Percentiles rank a stretch among this genome's conserved stretches.
Conservation (phyloP, 2,113 vertebrate species). For the Anguilla rostrata region DNA sequence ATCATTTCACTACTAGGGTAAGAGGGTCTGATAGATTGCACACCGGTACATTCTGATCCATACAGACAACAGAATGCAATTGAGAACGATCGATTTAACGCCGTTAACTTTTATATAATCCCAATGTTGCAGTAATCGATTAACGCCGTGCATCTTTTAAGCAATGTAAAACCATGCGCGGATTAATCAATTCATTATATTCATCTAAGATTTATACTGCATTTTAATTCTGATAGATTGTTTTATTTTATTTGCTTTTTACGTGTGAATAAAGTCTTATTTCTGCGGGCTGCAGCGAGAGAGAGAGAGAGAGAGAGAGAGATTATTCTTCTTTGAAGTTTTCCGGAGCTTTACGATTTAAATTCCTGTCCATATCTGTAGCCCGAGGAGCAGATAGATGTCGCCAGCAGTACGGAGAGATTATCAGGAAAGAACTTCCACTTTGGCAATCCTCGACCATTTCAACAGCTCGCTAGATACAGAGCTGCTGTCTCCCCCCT, state of each 20-base stretch:
- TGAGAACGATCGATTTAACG: background rate
- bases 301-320: background rate
- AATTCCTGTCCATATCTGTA: constrained; percentile 33
- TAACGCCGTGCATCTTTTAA: constrained; percentile 27
- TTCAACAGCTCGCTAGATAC: constrained; percentile 13
- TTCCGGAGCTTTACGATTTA: constrained; percentile 24
- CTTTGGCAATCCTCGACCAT: constrained; percentile 13
- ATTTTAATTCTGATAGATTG: background rate
- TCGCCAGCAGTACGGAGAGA: constrained; percentile 33
- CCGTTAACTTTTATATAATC: background rate
- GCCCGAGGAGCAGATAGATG: constrained; percentile 36
- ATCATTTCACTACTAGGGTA: constrained; percentile 17
- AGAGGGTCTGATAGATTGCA: background rate
- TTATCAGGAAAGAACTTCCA: constrained; percentile 20
- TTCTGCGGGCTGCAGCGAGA: constrained; percentile 13
- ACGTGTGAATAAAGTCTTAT: background rate
- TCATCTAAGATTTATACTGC: background rate
- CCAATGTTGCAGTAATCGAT: background rate
- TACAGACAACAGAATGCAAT: background rate
- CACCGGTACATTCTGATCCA: background rate
- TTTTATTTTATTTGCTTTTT: background rate
- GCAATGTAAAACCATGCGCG: background rate
- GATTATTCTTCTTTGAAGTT: constrained; percentile 31
- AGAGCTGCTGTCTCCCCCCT: background rate
- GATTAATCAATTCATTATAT: background rate